phyloP scores from a whole-genome alignment of 1,140 invertebrate species.

The Drosophila mayri region DNA sequence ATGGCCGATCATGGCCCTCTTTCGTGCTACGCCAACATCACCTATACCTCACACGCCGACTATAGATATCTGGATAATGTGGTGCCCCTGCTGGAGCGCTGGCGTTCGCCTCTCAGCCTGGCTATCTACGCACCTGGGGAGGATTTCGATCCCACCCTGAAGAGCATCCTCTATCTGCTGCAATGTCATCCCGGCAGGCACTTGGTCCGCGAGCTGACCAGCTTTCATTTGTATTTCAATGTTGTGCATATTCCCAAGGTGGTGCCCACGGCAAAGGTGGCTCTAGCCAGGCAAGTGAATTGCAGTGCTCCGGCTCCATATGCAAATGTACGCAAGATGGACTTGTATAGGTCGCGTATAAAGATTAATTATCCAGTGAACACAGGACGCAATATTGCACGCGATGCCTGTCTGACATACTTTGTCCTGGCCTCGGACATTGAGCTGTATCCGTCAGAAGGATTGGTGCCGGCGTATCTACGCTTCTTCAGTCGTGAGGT shows the following conservation, averaged over 20 bases:
- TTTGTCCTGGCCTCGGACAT: constrained; percentile 94
- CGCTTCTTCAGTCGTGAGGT: not conserved
- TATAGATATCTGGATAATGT: constrained; percentile 96
- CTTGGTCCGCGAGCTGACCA: constrained; percentile 90
- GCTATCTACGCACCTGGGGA: constrained; percentile 91
- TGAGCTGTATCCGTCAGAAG: constrained; percentile 93
- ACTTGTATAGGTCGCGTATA: constrained; percentile 91
- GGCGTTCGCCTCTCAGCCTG: constrained; percentile 89
- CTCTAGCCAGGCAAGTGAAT: constrained; percentile 87
- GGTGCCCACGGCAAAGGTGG: constrained; percentile 87
- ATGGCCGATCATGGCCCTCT: constrained; percentile 86
- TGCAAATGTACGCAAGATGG: constrained; percentile 86
- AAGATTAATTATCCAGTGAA: constrained; percentile 94
- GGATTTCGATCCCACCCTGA: constrained; percentile 88
- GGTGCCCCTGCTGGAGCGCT: constrained; percentile 90
- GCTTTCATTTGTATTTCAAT: constrained; percentile 94
- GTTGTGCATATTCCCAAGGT: constrained; percentile 91
- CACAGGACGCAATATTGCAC: constrained; percentile 92
- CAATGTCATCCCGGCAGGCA: constrained; percentile 87
- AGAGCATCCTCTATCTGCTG: constrained; percentile 88
- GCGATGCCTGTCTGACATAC: constrained; percentile 91
- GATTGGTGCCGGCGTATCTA: constrained; percentile 86
- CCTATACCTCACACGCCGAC: constrained; percentile 96
- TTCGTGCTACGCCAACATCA: constrained; percentile 92
- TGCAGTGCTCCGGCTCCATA: constrained; percentile 89